Conservation (phyloP, 2,113 vertebrate genomes). For the Tachysurus vachellii region DNA sequence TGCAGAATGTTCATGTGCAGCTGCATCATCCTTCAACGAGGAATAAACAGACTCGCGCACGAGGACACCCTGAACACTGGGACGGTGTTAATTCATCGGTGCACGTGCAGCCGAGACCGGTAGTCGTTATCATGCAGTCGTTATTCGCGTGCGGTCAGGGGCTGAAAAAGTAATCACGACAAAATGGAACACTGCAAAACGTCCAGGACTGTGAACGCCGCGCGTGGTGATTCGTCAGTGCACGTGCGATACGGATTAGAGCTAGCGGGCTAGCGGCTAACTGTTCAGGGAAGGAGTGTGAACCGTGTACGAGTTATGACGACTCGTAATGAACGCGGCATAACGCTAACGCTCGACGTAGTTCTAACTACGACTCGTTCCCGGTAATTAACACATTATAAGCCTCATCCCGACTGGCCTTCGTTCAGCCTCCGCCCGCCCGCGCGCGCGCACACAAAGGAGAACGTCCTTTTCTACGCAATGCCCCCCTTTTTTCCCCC, state of each 20-base stretch:
- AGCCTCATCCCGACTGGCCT: background rate
- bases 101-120: background rate
- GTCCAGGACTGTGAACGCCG: too few relatives aligned
- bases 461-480: background rate
- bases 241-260: background rate
- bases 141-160: too few relatives aligned
- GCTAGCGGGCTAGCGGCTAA: background rate
- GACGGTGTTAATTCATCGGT: background rate
- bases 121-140: background rate
- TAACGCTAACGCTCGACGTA: background rate
- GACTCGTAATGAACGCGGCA: background rate
- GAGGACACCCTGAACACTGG: background rate
- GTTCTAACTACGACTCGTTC: too few relatives aligned
- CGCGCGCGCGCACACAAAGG: constrained; percentile 15
- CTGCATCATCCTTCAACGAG: background rate
- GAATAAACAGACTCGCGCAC: background rate
- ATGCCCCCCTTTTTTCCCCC: background rate
- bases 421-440: background rate
- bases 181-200: background rate
- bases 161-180: background rate
- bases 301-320: background rate
- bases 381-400: background rate
- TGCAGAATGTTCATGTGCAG: background rate
- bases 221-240: background rate
- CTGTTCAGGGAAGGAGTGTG: too few relatives aligned